These are phyloP conservation scores for Platysternon megacephalum DNA, from an alignment of 2,113 vertebrate species.

Conservation along the genomic window DNA sequence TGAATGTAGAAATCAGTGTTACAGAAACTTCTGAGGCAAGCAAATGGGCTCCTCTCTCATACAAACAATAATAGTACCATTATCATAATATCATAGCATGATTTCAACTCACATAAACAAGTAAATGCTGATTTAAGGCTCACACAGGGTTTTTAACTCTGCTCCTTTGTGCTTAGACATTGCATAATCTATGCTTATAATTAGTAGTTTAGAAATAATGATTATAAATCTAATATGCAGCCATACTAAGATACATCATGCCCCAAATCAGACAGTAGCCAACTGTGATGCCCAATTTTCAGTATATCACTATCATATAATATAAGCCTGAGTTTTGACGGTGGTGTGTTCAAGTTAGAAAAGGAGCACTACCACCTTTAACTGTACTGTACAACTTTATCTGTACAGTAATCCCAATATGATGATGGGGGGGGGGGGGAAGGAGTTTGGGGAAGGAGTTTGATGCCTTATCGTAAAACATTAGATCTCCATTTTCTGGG, in stretches of 20 bases:
- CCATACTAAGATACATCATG: background rate
- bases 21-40: background rate
- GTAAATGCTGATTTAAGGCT: fast-evolving
- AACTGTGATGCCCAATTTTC: background rate
- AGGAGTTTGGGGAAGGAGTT: background rate
- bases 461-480: background rate
- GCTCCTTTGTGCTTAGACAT: background rate
- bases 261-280: background rate
- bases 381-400: too few species aligned
- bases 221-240: background rate
- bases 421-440: background rate
- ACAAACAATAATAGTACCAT: fast-evolving
- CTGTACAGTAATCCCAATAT: background rate
- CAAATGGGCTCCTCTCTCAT: background rate
- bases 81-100: background rate
- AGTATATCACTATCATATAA: background rate
- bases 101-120: background rate
- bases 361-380: background rate
- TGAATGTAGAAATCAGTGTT: background rate
- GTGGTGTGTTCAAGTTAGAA: background rate
- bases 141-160: background rate
- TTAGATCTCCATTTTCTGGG: background rate
- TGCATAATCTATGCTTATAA: background rate
- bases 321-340: background rate
- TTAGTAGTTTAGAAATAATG: background rate